Evolutionary conservation across 2,888 invertebrate species (phyloP).

Genomic region (Galerucella nymphaeae): DNA sequence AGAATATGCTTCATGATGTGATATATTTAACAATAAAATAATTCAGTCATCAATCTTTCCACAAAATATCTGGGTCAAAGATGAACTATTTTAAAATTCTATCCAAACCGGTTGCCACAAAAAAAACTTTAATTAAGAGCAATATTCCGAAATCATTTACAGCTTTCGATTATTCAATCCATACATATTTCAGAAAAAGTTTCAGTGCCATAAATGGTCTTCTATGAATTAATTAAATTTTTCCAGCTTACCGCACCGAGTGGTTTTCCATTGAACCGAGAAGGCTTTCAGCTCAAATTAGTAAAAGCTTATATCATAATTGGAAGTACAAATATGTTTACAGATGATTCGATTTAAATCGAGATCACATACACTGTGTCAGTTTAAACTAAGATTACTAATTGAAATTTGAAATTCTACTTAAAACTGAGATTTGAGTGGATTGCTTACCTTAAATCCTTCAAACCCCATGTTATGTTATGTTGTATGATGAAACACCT

Average conservation of each 20-base stretch:
- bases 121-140: not conserved
- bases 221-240: not conserved
- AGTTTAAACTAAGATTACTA: not conserved
- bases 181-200: not conserved
- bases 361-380: not conserved
- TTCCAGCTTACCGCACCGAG: not conserved
- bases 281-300: not conserved
- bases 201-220: not conserved
- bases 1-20: no score
- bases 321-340: not conserved
- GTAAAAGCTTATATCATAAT: constrained; percentile 3
- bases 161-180: no score
- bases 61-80: no score
- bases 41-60: no score
- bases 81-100: no score
- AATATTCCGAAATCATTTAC: not conserved
- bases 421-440: no score
- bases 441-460: no score
- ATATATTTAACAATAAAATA: no score
- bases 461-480: no score
- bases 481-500: no score
- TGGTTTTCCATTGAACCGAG: not conserved
- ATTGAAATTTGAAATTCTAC: not conserved
- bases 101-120: no score
- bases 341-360: not conserved